phyloP scores from a whole-genome alignment of 2,888 invertebrate genomes.

The Marronus borbonicus region DNA sequence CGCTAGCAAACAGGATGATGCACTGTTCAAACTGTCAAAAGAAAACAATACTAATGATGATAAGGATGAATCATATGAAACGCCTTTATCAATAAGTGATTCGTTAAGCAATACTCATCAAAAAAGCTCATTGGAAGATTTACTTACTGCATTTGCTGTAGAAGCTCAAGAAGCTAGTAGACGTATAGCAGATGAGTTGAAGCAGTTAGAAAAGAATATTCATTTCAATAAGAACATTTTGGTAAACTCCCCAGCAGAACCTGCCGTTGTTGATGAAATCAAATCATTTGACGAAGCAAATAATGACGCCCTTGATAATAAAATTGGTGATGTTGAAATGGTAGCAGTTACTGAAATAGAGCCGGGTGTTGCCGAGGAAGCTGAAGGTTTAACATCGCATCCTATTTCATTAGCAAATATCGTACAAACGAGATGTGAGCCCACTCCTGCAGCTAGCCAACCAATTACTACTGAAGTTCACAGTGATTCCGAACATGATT shows the following conservation, averaged over 20 bases:
- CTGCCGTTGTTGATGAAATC: constrained; percentile 28
- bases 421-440: constrained; percentile 62
- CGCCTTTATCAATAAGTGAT: constrained; percentile 39
- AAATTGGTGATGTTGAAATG: constrained; percentile 56
- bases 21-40: not conserved
- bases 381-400: constrained; percentile 60
- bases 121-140: constrained; percentile 76
- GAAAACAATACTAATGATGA: not conserved
- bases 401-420: constrained; percentile 65
- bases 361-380: constrained; percentile 59
- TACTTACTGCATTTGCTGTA: constrained; percentile 81
- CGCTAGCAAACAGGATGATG: not conserved
- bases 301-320: not conserved
- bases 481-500: constrained; percentile 64
- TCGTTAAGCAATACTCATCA: constrained; percentile 54
- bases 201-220: constrained; percentile 36
- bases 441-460: constrained; percentile 50
- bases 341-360: constrained; percentile 60
- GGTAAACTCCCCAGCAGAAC: constrained; percentile 7
- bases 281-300: constrained; percentile 30
- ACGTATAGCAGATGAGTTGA: constrained; percentile 73
- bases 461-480: constrained; percentile 57
- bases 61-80: constrained; percentile 15
- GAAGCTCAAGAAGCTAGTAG: constrained; percentile 85
- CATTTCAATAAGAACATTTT: constrained; percentile 31